Percentiles rank a stretch among this genome's conserved stretches.
phyloP scores from a whole-genome alignment of 2,797 vertebrate species.

The Sebastes nivosus region DNA sequence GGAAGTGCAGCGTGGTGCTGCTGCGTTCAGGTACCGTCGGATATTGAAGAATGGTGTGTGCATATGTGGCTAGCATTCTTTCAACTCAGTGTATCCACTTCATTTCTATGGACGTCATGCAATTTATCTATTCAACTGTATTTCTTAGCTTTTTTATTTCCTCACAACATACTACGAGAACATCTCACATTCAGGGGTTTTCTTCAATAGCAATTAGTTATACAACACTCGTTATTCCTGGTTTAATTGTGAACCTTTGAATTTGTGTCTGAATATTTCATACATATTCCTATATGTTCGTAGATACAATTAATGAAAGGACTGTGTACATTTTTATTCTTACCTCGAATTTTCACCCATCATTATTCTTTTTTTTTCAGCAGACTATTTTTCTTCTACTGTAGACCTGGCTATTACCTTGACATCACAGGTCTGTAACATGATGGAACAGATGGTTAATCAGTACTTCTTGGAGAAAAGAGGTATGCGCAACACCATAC shows the following conservation, averaged over 20 bases:
- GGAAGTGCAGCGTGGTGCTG: slow-evolving; percentile 56
- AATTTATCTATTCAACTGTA: slow-evolving; percentile 82
- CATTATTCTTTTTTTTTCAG: too few species aligned
- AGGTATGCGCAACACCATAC: neutral
- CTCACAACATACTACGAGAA: slow-evolving; percentile 66
- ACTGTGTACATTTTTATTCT: too few species aligned
- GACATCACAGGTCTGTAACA: neutral
- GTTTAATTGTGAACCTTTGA: neutral
- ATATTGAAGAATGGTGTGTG: slow-evolving; percentile 56
- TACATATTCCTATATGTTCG: neutral
- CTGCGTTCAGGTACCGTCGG: slow-evolving; percentile 24
- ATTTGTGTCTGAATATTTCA: neutral
- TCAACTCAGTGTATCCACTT: slow-evolving; percentile 66
- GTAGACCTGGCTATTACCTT: neutral
- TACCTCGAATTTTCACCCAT: too few species aligned
- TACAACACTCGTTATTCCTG: neutral
- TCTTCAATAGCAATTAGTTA: slow-evolving; percentile 75
- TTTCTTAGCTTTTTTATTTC: slow-evolving; percentile 76
- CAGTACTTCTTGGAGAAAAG: neutral
- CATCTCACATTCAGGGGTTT: slow-evolving; percentile 67
- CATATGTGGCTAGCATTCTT: slow-evolving; percentile 65
- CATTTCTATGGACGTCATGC: slow-evolving; percentile 75
- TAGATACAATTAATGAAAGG: neutral
- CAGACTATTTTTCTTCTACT: neutral
- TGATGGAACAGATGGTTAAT: neutral